Evolutionary conservation across 2,113 vertebrate species (phyloP), one percentile per base, ranked within the genome.

Genomic region (Hippolais icterina): DNA sequence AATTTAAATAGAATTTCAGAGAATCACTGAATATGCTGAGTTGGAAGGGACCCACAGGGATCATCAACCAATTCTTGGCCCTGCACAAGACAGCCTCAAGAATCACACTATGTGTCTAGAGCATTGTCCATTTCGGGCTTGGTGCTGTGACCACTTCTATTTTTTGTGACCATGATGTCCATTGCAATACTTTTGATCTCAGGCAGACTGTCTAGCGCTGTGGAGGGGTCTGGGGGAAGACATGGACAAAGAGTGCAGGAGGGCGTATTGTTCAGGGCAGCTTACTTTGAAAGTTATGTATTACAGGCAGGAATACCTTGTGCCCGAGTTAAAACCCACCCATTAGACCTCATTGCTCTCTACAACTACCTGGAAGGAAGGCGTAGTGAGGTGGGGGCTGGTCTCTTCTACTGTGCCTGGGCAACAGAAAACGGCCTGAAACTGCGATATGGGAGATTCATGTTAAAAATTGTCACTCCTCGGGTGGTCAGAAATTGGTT

Each of bases 181-280:
- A 35, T 1, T 4, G 4, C 0, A 4, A 27, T 3, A 12, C n/a
- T 63, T 35, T 15, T 0, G 2, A 8, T 13, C 11, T 9, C 23
- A 24, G 31, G 11, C 15, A 24, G 22, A 8, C 28, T 6, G 20
- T 5, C 18, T 4, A 1, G 2, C 1, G 1, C 16, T 0, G 0
- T 5, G 28, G 3, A 15, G 4, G 1, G 3, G 2, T 6, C 31
- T 4, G 6, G 5, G 7, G 9, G 6, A 33, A 17, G 6, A 22
- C 17, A 31, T 0, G 2, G 20, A 16, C 29, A 31, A 28, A 37
- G 5, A 24, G 14, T 0, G 0, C 39, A 15, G 20, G 2, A 37
- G 1, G 2, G 12, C 10, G 12, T 9, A 0, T 11, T 31, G 23
- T 52, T 52, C 28, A 49, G n/a, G 8, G 33, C 27, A 57, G 19